Evolutionary conservation across 2,888 invertebrate species (phyloP).

Genomic region (Metacarcinus magister): DNA sequence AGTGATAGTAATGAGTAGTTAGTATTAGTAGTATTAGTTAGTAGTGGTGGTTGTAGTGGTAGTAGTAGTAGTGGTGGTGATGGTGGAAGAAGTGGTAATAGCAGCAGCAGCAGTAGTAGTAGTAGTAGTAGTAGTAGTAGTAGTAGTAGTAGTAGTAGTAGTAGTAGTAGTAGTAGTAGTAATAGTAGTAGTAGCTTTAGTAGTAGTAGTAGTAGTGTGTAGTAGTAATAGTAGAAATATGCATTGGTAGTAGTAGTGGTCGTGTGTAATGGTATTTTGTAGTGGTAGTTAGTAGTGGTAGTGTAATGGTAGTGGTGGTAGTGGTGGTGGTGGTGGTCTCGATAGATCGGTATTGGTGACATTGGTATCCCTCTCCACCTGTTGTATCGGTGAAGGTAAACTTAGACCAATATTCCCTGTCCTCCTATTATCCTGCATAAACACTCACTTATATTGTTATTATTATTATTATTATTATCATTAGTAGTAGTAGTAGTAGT

Average conservation of each 20-base stretch:
- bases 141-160: background rate
- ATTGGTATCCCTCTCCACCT: background rate
- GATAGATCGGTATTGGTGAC: slow-evolving; percentile 14
- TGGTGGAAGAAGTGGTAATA: background rate
- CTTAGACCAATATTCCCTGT: background rate
- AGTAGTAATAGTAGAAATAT: background rate
- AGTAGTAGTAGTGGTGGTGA: background rate
- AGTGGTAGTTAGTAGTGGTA: background rate
- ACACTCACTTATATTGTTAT: background rate
- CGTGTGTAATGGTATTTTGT: too few relatives aligned
- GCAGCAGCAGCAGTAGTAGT: background rate
- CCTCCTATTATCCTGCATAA: background rate
- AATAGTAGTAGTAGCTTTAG: background rate
- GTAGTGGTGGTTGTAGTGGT: background rate
- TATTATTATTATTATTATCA: background rate
- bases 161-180: background rate
- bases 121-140: background rate
- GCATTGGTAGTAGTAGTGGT: too few relatives aligned
- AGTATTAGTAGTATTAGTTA: background rate
- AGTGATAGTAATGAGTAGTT: background rate
- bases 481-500: too few relatives aligned
- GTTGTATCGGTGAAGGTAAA: background rate
- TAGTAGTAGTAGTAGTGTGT: background rate
- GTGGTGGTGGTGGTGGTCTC: background rate
- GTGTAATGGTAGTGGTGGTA: background rate